Base-by-base conservation (phyloP, 2,797 vertebrate species). In the Tapirus indicus region DNA sequence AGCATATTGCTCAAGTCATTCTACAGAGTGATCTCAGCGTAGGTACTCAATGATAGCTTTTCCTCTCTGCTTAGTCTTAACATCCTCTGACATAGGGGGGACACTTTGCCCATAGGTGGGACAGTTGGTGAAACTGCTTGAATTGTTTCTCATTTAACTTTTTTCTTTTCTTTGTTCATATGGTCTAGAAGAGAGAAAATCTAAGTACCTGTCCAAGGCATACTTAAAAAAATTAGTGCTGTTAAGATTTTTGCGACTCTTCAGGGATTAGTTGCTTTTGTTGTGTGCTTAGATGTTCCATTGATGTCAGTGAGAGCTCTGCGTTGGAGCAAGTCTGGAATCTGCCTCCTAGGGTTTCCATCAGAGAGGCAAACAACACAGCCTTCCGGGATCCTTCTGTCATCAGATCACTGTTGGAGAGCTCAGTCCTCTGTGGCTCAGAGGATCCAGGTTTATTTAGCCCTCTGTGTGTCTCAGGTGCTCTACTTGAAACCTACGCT, bases 1-100 rank as follows among this genome's bases (percentile, higher is more conserved):
- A 69, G 52, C 54, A 0, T 1, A 0, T 16, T 4, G 84, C 21
- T 32, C 10, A 8, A 1, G 11, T 38, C 9, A 0, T 11, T 56
- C 41, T 78, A 1, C 54, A 7, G 29, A 7, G 0, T 0, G 2
- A 69, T 2, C 7, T 4, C 32, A 5, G n/a, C 3, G 0, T 2
- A 21, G 72, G 49, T 20, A 0, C 52, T 71, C 38, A 16, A 0
- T 12, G 49, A 8, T 5, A 6, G 49, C 66, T 5, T 25, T 35
- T 10, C 78, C 20, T 75, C 44, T 90, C 72, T 32, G 60, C 62
- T n/a, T 2, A 17, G 35, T n/a, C 20, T 29, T 29, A 4, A 4
- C 1, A 0, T 11, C 35, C 44, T 72, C 7, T 32, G 27, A 0
- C 17, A 0, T 2, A 2, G 87, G 52, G 52, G 47, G 77, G 47